phyloP scores from a whole-genome alignment of 2,797 vertebrate genomes.

The Myoxocephalus aenaeus region DNA sequence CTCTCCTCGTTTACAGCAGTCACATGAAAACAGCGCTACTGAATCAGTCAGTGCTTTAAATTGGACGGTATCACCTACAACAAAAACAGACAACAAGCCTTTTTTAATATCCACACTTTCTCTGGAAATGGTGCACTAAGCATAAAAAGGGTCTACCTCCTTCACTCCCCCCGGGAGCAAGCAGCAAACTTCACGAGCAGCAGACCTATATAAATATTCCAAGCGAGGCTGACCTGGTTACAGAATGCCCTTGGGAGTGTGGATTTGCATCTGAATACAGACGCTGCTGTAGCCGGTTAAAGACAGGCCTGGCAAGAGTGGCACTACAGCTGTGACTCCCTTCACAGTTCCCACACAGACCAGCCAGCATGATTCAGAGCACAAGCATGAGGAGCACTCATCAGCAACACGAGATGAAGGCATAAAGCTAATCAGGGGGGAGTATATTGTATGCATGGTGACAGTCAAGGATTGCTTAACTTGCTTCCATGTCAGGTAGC shows the following conservation, averaged over 20 bases:
- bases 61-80: constrained; percentile 42
- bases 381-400: constrained; percentile 49
- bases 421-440: constrained; percentile 26
- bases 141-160: constrained; percentile 73
- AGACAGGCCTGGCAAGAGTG: constrained; percentile 75
- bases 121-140: constrained; percentile 67
- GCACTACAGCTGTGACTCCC: constrained; percentile 67
- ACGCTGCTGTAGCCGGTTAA: constrained; percentile 77
- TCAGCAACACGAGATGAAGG: constrained; percentile 51
- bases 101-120: constrained; percentile 54
- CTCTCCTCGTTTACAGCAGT: constrained; percentile 28
- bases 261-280: constrained; percentile 87
- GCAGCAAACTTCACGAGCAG: constrained; percentile 75
- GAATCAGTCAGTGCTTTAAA: constrained; percentile 37
- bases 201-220: constrained; percentile 85
- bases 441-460: background rate
- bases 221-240: constrained; percentile 87
- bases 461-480: background rate
- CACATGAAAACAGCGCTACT: constrained; percentile 30
- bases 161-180: constrained; percentile 68
- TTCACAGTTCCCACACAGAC: constrained; percentile 50
- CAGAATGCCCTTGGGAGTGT: constrained; percentile 81
- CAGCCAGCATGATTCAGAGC: constrained; percentile 60
- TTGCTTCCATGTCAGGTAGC: background rate
- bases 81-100: constrained; percentile 53